Base-by-base conservation (phyloP, 2,797 vertebrate species). In the Setipinna tenuifilis region DNA sequence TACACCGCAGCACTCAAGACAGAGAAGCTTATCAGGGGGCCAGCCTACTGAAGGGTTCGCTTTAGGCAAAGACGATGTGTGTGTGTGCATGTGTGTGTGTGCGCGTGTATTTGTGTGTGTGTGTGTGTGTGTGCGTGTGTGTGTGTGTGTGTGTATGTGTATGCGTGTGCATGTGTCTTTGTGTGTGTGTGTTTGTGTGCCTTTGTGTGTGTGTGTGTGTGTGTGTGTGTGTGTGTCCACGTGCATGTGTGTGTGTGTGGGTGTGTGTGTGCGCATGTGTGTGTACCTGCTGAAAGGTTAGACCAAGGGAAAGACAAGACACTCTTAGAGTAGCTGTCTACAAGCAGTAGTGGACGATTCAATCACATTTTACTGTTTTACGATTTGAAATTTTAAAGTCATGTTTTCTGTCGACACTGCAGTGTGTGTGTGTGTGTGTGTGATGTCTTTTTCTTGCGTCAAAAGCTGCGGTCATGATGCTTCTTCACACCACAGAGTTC, bases 1-100 rank as follows among this genome's bases (percentile, higher is more conserved):
- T 68, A 58, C 85, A 54, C 81, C 46, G 23, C 88, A 91, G 92
- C 88, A 90, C 83, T 85, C 23, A 86, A 84, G 58, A n/a, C n/a
- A n/a, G n/a, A n/a, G n/a, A n/a, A 81, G 58, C 85, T 21, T 78
- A 61, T 71, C 86, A 71, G 28, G 50, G 81, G 31, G 59, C 54
- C 54, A 57, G 82, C 14, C 50, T 84, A 58, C 84, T 61, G 78
- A 9, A 82, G 84, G 87, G 46, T 87, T 54, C 88, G 78, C 25
- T 16, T 2, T 28, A 10, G 23, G 23, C 23, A 68, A 61, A 21
- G 21, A 61, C 46, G 10, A 7, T 54, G 50, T 54, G 50, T 54
- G 50, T 54, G 50, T 54, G 7, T 54, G 2, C 9, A 7, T 54
- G 50, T 54, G 50, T 54, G 50, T 54, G 50, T 54, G 50, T 54